Conservation (phyloP, 2,888 invertebrate genomes). For the Drosophila diplacantha region DNA sequence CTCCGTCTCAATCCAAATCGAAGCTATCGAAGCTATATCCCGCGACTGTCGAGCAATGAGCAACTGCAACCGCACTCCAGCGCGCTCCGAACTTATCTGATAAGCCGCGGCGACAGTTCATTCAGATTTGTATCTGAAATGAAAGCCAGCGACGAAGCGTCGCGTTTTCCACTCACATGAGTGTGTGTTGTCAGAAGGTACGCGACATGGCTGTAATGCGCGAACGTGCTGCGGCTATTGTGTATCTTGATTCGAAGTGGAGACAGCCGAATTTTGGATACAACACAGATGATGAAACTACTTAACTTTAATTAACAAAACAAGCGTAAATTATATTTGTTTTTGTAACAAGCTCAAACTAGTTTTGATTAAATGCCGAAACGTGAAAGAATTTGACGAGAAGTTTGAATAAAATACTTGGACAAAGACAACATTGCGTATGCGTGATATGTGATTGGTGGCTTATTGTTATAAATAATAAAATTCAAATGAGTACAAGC, state of each 20-base stretch:
- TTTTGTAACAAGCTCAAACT: background rate
- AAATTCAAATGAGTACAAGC: background rate
- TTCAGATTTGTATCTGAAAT: slow-evolving; percentile 68
- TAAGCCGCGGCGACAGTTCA: slow-evolving; percentile 67
- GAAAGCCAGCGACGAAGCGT: slow-evolving; percentile 38
- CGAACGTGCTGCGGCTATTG: slow-evolving; percentile 22
- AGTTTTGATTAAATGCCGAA: background rate
- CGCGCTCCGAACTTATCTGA: slow-evolving; percentile 70
- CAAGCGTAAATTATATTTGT: slow-evolving; percentile 9
- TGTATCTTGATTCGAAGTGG: slow-evolving; percentile 2
- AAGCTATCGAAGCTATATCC: slow-evolving; percentile 14
- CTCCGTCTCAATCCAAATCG: slow-evolving; percentile 1
- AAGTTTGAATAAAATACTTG: background rate
- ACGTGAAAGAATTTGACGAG: slow-evolving; percentile 1
- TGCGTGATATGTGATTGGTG: slow-evolving; percentile 9
- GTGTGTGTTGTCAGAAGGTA: slow-evolving; percentile 24
- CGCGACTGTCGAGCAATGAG: slow-evolving; percentile 16
- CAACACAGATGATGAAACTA: slow-evolving; percentile 14
- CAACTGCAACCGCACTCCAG: slow-evolving; percentile 47
- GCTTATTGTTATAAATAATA: background rate
- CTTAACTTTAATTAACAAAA: slow-evolving; percentile 13
- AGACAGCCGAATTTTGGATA: background rate
- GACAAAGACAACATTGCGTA: slow-evolving; percentile 14
- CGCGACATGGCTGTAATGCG: slow-evolving; percentile 30
- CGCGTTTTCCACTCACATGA: slow-evolving; percentile 39